Evolutionary conservation across 2,888 invertebrate species (phyloP), one percentile per base, ranked within the genome.

Genomic region (Cephus pygmeus): DNA sequence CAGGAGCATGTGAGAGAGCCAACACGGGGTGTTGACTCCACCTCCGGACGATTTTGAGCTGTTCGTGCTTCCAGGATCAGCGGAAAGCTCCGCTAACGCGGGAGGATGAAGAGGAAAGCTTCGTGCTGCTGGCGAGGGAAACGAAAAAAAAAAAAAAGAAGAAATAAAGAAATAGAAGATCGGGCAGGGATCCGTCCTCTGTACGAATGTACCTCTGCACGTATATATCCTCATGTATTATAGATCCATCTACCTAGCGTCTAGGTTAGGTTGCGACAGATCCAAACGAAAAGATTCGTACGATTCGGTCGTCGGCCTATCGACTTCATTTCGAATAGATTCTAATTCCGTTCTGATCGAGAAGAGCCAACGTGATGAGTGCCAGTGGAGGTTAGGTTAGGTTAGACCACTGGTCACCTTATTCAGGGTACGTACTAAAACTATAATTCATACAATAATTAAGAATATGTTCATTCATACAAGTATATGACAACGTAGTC

Each of bases 51-150:
- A 83, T 83, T 81, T 82, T 81, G 83, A 85, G 85, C 87, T 83
- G 86, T 85, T 86, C 87, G 86, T 86, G 85, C 88, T 87, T 87
- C 86, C 85, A 87, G 87, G 88, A 89, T 89, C 87, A 87, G 84
- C 84, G 86, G 81, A 87, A 88, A 89, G 88, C 88, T 84, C 83
- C 85, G 85, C 86, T 87, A 86, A 87, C 85, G 83, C 86, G 82
- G 77, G 35, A 82, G 86, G 86, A 87, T 86, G 87, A 85, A 86
- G 85, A 83, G 82, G 83, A 83, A 84, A 85, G 84, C 84, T 78
- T 80, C 75, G 77, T 80, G 81, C 80, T 77, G 84, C 71, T 71
- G 12, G 71, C 12, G 1, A 34, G 71, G 33, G 71, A 71, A 71
- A 12, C 31, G 71, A 31, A 23, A 71, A 69, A n/a, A 33, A 33